phyloP scores from a whole-genome alignment of 2,888 invertebrate species.

The Cantharis nigra region DNA sequence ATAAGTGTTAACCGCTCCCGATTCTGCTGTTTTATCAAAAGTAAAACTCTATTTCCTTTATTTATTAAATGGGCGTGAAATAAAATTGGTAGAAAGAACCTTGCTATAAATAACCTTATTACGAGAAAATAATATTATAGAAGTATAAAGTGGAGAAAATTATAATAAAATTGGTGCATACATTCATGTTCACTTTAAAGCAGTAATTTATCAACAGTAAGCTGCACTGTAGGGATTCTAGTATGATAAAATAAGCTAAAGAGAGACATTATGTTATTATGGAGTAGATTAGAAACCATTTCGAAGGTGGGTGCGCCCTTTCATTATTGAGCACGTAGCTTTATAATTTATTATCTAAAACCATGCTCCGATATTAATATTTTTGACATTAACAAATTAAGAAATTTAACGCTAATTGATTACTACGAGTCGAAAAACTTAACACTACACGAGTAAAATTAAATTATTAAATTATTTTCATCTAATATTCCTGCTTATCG shows the following conservation, averaged over 20 bases:
- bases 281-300: conserved; percentile 42
- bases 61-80: conserved; percentile 21
- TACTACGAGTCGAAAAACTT: conserved; percentile 17
- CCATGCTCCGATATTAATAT: conserved; percentile 35
- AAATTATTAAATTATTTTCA: background rate
- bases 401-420: conserved; percentile 41
- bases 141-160: background rate
- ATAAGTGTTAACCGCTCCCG: conserved; percentile 28
- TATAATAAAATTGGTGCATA: background rate
- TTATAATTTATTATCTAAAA: conserved; percentile 41
- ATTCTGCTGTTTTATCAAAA: conserved; percentile 24
- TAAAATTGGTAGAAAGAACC: conserved; percentile 7
- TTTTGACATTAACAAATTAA: conserved; percentile 41
- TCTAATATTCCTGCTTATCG: conserved; percentile 15
- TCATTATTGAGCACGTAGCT: conserved; percentile 44
- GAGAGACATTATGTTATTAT: conserved; percentile 42
- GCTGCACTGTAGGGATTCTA: conserved; percentile 16
- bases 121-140: background rate
- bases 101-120: background rate
- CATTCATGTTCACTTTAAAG: conserved; percentile 4
- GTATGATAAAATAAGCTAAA: conserved; percentile 39
- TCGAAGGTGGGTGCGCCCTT: conserved; percentile 42
- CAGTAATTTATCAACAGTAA: conserved; percentile 2
- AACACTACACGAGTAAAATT: conserved; percentile 7
- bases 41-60: conserved; percentile 25